A percentile compares a stretch with the other conserved stretches of the same genome.
Conservation (phyloP, 2,113 vertebrate genomes). For the Haliaeetus leucogaster region DNA sequence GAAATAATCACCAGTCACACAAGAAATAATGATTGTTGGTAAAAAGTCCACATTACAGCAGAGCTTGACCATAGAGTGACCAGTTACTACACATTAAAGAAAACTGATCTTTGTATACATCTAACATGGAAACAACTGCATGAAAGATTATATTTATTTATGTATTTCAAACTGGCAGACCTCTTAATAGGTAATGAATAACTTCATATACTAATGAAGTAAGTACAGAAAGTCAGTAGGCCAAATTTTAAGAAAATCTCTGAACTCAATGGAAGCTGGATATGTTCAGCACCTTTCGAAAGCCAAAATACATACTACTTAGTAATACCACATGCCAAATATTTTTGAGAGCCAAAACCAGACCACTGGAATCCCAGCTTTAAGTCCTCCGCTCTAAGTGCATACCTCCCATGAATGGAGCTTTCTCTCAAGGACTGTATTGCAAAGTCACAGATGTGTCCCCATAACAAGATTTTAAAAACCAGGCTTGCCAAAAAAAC, state of each 20-base stretch:
- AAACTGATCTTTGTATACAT: background rate
- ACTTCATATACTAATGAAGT: background rate
- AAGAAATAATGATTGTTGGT: background rate
- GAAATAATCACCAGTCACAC: background rate
- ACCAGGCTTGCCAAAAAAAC: background rate
- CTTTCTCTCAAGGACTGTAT: background rate
- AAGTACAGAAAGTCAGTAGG: background rate
- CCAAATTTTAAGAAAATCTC: background rate
- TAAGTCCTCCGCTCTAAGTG: background rate
- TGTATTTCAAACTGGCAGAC: background rate
- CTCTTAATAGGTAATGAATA: background rate
- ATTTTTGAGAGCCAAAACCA: background rate
- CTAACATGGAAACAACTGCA: background rate
- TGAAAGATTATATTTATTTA: background rate
- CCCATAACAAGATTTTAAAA: background rate
- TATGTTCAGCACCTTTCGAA: background rate
- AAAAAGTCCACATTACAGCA: background rate
- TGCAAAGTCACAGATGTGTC: background rate
- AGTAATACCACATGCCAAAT: background rate
- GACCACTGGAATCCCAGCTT: background rate
- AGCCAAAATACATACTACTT: background rate
- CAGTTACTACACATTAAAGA: background rate
- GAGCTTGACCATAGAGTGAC: background rate
- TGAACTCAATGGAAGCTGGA: background rate
- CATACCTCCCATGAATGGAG: background rate